These are phyloP conservation scores for Meles meles DNA, from an alignment of 2,113 vertebrate species.

Conservation along the genomic window DNA sequence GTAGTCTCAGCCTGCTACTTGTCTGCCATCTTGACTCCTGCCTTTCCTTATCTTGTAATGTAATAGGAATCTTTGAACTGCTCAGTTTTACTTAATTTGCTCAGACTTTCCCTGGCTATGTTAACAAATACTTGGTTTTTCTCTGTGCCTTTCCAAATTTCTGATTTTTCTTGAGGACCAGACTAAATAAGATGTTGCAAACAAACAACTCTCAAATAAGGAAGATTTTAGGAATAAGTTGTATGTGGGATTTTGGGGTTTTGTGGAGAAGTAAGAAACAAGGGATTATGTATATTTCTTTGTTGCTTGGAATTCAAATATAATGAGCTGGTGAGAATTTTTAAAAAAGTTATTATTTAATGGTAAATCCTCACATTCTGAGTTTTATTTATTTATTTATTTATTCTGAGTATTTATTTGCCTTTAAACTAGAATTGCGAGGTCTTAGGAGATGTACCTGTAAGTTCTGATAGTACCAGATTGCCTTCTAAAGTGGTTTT, in stretches of 20 bases:
- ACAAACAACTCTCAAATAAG: neutral
- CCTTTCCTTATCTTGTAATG: no score
- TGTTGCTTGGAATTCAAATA: conserved; percentile 22
- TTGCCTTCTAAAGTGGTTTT: conserved; percentile 5
- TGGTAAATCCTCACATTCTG: neutral
- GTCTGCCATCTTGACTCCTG: no score
- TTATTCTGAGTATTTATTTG: no score
- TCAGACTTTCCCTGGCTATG: neutral
- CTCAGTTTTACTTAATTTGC: neutral
- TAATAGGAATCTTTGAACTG: neutral
- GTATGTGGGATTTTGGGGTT: neutral
- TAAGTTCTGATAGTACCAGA: neutral
- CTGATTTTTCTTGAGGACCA: neutral
- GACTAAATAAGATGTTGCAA: neutral
- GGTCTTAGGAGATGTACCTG: neutral
- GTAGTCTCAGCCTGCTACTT: no score
- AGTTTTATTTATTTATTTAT: no score
- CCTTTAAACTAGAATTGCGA: neutral
- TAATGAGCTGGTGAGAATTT: neutral
- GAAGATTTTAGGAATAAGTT: neutral
- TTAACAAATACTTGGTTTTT: neutral
- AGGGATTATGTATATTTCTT: neutral
- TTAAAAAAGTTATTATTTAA: neutral
- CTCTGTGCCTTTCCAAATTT: neutral
- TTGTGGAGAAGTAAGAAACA: neutral